A percentile compares a stretch with the other conserved stretches of the same genome.
Evolutionary conservation across 2,888 invertebrate genomes (phyloP).

Genomic region (Trichopoda pennipes): DNA sequence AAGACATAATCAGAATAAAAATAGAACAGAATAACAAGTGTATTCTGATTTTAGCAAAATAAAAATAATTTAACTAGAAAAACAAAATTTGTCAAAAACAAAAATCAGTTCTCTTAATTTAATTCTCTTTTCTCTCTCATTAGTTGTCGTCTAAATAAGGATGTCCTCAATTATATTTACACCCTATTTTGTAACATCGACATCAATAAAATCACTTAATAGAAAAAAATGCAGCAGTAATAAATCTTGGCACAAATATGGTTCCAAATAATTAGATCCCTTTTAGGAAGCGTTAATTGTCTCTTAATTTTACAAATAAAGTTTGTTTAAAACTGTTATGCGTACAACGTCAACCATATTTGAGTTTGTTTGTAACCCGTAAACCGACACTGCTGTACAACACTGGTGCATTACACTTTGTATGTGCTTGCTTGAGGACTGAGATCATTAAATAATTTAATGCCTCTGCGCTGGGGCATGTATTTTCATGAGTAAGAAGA

Average conservation of each 20-base stretch:
- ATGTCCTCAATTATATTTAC: conserved; percentile 30
- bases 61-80: no score
- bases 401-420: conserved; percentile 38
- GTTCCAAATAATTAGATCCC: conserved; percentile 66
- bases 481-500: conserved; percentile 27
- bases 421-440: conserved; percentile 58
- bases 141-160: not conserved
- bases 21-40: no score
- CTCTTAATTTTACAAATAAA: conserved; percentile 63
- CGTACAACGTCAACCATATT: conserved; percentile 53
- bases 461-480: conserved; percentile 42
- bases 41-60: no score
- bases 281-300: conserved; percentile 68
- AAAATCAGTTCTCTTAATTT: not conserved
- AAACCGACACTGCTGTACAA: conserved; percentile 15
- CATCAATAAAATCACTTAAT: conserved; percentile 22
- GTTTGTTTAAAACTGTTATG: conserved; percentile 48
- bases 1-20: no score
- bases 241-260: conserved; percentile 53
- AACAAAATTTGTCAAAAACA: no score
- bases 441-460: conserved; percentile 66
- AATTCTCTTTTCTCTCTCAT: not conserved
- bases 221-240: conserved; percentile 8
- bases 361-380: conserved; percentile 24
- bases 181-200: conserved; percentile 25